Evolutionary conservation across 2,888 invertebrate species (phyloP), one percentile per base, ranked within the genome.

Genomic region (Eristalinus aeneus): DNA sequence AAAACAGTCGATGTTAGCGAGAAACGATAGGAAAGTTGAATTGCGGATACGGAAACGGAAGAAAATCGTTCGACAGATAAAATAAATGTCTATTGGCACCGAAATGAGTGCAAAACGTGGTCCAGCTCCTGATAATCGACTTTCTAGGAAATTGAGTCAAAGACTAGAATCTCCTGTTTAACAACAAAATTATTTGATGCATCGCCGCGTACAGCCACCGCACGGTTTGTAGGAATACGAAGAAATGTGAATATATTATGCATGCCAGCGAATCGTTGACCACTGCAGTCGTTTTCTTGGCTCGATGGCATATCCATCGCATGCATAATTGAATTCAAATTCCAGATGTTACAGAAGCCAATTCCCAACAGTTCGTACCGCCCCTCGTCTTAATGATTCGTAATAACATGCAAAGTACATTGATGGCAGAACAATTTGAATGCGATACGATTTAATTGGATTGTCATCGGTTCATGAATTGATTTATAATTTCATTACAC

Each of bases 371-470:
- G 36, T 67, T 61, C 6, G 46, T 67, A 64, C 68, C 63, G 46
- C 69, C 34, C 53, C 2, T 5, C 27, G 2, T 5, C 56, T 58
- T 11, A 68, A 74, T 53, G 63, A 80, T 63, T 16, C 34, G 23
- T 53, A 31, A 31, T 61, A 1, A 46, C 23, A 61, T 61, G 65
- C 64, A 74, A 46, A 56, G 63, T 64, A 9, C 36, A 58, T 83
- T 69, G 68, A 20, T 31, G 53, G 8, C n/a, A n/a, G 58, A 36
- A n/a, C 36, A 12, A 78, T 73, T 83, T 64, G 68, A 56, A 68
- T 69, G 78, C 31, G 63, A 78, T 68, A 60, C 60, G 83, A 74
- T 69, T 73, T 78, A 78, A 83, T 78, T 78, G 78, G 78, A 74
- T 58, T 83, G 73, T 68, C 82, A 78, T 78, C 82, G 46, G 68